phyloP scores from a whole-genome alignment of 2,888 invertebrate species.

The Euclidia mi region DNA sequence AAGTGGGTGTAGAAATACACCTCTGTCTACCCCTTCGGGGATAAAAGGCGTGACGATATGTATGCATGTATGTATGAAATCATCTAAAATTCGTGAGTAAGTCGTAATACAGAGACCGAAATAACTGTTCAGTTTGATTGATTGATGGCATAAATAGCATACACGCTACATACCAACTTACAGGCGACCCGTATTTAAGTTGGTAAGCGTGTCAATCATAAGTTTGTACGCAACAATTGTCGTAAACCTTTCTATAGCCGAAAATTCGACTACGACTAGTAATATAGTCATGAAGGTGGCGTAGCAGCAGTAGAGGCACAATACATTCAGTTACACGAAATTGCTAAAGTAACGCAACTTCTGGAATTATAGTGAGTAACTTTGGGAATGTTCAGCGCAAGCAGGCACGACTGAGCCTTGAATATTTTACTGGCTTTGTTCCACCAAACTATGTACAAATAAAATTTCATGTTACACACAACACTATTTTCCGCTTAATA shows the following conservation, averaged over 20 bases:
- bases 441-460: slow-evolving; percentile 20
- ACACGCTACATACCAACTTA: slow-evolving; percentile 6
- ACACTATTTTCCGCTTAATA: slow-evolving; percentile 19
- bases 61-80: neutral
- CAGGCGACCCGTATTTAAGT: slow-evolving; percentile 51
- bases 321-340: slow-evolving; percentile 22
- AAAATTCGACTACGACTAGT: slow-evolving; percentile 9
- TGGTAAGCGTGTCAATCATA: slow-evolving; percentile 63
- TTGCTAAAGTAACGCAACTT: slow-evolving; percentile 35
- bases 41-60: no score
- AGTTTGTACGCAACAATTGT: slow-evolving; percentile 50
- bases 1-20: no score
- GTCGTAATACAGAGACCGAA: slow-evolving; percentile 11
- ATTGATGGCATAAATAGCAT: slow-evolving; percentile 23
- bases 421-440: slow-evolving; percentile 40
- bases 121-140: slow-evolving; percentile 30
- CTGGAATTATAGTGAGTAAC: slow-evolving; percentile 29
- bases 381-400: slow-evolving; percentile 28
- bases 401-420: slow-evolving; percentile 23
- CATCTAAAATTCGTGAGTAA: neutral
- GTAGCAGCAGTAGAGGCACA: neutral
- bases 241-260: slow-evolving; percentile 13
- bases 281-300: slow-evolving; percentile 30
- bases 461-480: slow-evolving; percentile 11
- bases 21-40: no score